phyloP scores from a whole-genome alignment of 1,140 invertebrate species.

The Goniozus legneri region DNA sequence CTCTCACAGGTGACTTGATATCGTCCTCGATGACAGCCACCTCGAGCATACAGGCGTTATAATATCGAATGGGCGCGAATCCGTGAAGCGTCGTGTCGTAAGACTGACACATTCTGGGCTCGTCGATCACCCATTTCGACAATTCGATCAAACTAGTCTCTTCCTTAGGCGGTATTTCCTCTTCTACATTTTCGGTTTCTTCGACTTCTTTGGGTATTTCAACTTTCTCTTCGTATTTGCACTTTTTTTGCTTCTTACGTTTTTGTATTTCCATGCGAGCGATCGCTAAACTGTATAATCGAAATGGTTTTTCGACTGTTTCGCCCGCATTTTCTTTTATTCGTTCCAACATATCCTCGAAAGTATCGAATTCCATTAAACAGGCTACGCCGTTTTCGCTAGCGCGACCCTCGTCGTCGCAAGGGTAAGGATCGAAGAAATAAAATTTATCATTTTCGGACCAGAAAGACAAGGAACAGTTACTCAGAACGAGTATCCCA shows the following conservation, averaged over 20 bases:
- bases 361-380: slow-evolving; percentile 30
- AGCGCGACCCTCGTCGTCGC: slow-evolving; percentile 32
- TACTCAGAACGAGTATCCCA: slow-evolving; percentile 41
- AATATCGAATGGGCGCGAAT: slow-evolving; percentile 29
- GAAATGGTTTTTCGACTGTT: slow-evolving; percentile 22
- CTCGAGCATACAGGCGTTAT: slow-evolving; percentile 37
- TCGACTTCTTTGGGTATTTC: not conserved
- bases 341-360: slow-evolving; percentile 24
- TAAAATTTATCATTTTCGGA: slow-evolving; percentile 25
- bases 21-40: slow-evolving; percentile 36
- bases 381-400: slow-evolving; percentile 26
- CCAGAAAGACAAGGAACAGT: slow-evolving; percentile 43
- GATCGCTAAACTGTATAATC: slow-evolving; percentile 35
- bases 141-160: slow-evolving; percentile 27
- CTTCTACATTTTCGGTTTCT: not conserved
- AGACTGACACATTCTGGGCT: slow-evolving; percentile 9
- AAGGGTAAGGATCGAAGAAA: slow-evolving; percentile 46
- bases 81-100: slow-evolving; percentile 19
- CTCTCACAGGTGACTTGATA: slow-evolving; percentile 26
- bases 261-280: slow-evolving; percentile 28
- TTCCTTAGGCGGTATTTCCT: not conserved
- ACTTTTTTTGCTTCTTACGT: not conserved
- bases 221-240: not conserved
- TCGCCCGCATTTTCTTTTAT: slow-evolving; percentile 31
- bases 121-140: slow-evolving; percentile 26